A percentile compares a stretch with the other conserved stretches of the same genome.
Conservation (phyloP, 2,113 vertebrate genomes). For the Leptocoma aspasia region DNA sequence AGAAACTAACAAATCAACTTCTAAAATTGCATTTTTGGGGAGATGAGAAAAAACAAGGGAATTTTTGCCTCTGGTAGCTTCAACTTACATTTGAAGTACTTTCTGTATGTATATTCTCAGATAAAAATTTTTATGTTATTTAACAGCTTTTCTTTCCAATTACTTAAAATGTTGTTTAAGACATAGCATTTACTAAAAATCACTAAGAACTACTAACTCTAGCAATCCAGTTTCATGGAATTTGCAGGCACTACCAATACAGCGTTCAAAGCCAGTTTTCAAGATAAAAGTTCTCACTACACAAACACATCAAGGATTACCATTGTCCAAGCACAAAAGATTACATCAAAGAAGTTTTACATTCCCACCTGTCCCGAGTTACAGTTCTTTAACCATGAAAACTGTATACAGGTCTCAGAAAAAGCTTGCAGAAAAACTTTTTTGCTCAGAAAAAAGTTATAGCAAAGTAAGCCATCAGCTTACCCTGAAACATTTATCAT, state of each 20-base stretch:
- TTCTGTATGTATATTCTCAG: not conserved
- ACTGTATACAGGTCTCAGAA: not conserved
- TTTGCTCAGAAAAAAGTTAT: too few species aligned
- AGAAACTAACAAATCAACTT: not conserved
- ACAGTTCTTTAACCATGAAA: not conserved
- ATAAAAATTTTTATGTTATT: not conserved
- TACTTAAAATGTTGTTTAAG: not conserved
- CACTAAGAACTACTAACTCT: not conserved
- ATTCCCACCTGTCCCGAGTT: not conserved
- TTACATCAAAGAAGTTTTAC: not conserved
- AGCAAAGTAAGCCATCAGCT: not conserved
- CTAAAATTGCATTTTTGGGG: not conserved
- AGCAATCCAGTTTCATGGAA: not conserved
- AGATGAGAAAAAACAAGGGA: not conserved
- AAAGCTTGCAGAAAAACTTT: not conserved
- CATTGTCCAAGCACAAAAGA: not conserved
- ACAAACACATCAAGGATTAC: not conserved
- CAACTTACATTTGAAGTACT: not conserved
- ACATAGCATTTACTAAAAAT: not conserved
- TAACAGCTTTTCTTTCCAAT: not conserved
- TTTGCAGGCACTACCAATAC: not conserved
- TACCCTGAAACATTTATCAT: conserved; percentile 6
- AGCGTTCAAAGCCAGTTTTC: not conserved
- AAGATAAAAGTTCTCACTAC: not conserved
- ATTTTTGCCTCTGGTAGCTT: not conserved